These are phyloP conservation scores for Anagrus nilaparvatae DNA, from an alignment of 1,140 invertebrate genomes.

Conservation along the genomic window DNA sequence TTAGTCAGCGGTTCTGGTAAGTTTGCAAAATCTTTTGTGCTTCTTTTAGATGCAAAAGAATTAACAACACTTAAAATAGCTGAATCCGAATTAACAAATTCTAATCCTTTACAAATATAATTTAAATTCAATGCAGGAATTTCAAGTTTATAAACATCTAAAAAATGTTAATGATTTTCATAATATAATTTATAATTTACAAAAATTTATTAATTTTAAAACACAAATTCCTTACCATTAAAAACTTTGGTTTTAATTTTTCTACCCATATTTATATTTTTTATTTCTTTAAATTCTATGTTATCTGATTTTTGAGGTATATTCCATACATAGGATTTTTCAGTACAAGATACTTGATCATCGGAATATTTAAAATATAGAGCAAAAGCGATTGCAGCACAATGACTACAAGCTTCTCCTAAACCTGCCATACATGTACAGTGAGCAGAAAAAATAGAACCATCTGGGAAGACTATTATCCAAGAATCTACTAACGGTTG, in stretches of 20 bases:
- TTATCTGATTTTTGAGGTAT: neutral
- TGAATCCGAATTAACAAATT: too few relatives aligned
- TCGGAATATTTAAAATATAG: neutral
- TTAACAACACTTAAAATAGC: too few relatives aligned
- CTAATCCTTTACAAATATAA: too few relatives aligned
- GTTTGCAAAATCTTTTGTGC: neutral
- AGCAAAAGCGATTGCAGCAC: neutral
- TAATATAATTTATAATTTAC: too few relatives aligned
- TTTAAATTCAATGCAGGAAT: too few relatives aligned
- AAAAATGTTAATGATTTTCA: too few relatives aligned
- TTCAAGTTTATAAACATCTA: too few relatives aligned
- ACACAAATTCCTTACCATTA: too few relatives aligned
- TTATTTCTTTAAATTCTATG: neutral
- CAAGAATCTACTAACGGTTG: neutral
- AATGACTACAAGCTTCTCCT: slow-evolving; percentile 1
- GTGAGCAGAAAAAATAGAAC: neutral
- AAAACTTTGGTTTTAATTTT: neutral
- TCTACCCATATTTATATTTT: neutral
- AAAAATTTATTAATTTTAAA: too few relatives aligned
- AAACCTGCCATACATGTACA: slow-evolving; percentile 1
- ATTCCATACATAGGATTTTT: neutral
- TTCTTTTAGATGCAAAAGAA: neutral
- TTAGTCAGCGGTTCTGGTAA: neutral
- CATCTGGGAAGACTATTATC: neutral
- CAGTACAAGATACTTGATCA: neutral